Evolutionary conservation across 2,797 vertebrate species (phyloP), one percentile per base, ranked within the genome.

Genomic region (Megaceryle alcyon): DNA sequence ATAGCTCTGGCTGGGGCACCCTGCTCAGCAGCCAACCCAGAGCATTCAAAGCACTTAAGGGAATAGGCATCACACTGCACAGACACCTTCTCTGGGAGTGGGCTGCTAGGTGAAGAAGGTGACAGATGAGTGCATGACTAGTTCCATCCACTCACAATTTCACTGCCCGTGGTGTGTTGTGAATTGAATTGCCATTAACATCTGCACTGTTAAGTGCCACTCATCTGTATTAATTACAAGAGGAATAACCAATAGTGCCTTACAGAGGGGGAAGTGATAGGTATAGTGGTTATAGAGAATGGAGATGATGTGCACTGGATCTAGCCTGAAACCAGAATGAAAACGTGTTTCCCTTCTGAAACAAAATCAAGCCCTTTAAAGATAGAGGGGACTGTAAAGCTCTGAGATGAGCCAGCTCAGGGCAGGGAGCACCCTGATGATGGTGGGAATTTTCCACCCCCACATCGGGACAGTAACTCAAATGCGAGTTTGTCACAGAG

Each of bases 281-380:
- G 7, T 1, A 0, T 21, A 10, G 31, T 0, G 0, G 18, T 79
- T 70, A 18, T 0, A 0, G 70, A 82, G 31, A 39, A 48, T 0
- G 0, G 23, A 79, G 49, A 33, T 82, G 63, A 6, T 3, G 4
- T 80, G 39, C 17, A 5, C 35, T 64, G 25, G 35, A 60, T 33
- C 53, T 39, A 70, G 35, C 51, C 69, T 51, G 82, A 60, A 87
- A 83, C 18, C 35, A 71, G 53, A 86, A 68, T 9, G 19, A 73
- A 82, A 37, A n/a, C 6, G 22, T 17, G 31, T 76, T 66, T 77
- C 35, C 26, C 6, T 88, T 54, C 60, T 35, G 86, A 70, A 31
- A 44, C 3, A 77, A 75, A 86, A 44, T 28, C 37, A 41, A 84
- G 20, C 29, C 8, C 16, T 91, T 86, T 60, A 25, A 72, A 68